Evolutionary conservation across 2,888 invertebrate genomes (phyloP).

Genomic region (Entomobrya multifasciata): DNA sequence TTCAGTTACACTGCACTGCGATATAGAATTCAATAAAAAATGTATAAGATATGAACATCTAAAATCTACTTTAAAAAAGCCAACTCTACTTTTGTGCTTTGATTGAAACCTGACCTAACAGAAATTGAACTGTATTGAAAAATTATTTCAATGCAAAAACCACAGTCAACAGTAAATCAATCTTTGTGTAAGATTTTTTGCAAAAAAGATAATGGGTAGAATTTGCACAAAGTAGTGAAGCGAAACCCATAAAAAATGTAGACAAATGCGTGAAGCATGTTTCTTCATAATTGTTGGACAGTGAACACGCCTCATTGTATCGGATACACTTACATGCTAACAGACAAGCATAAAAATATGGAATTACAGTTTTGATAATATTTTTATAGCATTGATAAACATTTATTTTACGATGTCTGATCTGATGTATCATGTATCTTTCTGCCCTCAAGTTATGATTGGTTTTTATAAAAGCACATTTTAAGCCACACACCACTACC

Average conservation of each 20-base stretch:
- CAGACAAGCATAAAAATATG: conserved; percentile 3
- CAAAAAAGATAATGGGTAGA: background rate
- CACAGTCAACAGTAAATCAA: background rate
- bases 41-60: too few relatives aligned
- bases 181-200: background rate
- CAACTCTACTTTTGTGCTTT: too few relatives aligned
- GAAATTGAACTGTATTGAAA: too few relatives aligned
- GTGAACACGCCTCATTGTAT: too few relatives aligned
- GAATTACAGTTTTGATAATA: background rate
- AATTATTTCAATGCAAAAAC: background rate
- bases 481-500: conserved; percentile 4
- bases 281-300: background rate
- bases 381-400: too few relatives aligned
- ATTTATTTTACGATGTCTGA: background rate
- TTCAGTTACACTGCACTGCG: too few relatives aligned
- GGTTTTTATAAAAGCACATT: background rate
- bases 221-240: background rate
- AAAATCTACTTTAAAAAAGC: too few relatives aligned
- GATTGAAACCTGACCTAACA: too few relatives aligned
- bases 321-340: background rate
- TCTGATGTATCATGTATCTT: background rate
- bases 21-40: too few relatives aligned
- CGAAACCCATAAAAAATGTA: background rate
- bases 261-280: conserved; percentile 18
- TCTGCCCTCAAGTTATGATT: conserved; percentile 27